Percentiles rank a stretch among this genome's conserved stretches.
Conservation (phyloP, 2,113 vertebrate species). For the Phalacrocorax aristotelis region DNA sequence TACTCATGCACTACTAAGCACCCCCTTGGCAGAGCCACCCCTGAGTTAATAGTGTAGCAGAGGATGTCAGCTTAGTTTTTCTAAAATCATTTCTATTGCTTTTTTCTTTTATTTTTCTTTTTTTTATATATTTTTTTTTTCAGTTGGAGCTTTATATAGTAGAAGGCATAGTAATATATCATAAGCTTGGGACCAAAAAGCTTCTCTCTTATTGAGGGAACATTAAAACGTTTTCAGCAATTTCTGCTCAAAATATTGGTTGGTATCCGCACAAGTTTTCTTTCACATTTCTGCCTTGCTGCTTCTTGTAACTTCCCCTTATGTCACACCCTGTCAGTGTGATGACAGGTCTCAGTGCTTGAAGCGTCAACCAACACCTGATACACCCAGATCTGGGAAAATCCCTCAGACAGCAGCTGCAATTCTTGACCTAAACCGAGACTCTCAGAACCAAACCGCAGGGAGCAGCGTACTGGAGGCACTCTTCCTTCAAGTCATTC, state of each 20-base stretch:
- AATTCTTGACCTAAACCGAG: conserved; percentile 28
- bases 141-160: neutral
- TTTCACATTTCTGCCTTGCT: conserved; percentile 14
- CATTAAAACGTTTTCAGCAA: neutral
- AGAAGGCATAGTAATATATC: neutral
- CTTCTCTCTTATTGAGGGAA: neutral
- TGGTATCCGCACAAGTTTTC: neutral
- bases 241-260: conserved; percentile 15
- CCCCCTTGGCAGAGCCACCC: neutral
- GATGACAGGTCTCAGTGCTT: conserved; percentile 32
- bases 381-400: conserved; percentile 27
- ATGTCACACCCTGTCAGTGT: conserved; percentile 35
- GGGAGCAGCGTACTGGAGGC: neutral
- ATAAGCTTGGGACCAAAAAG: neutral
- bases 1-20: neutral
- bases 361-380: conserved; percentile 23
- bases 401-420: conserved; percentile 40
- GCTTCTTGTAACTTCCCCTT: conserved; percentile 45
- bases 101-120: neutral
- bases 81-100: neutral
- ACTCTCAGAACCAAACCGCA: neutral
- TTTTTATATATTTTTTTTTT: too few relatives aligned
- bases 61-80: conserved; percentile 5
- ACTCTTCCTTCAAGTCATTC: conserved; percentile 9
- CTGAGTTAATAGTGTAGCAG: neutral